Evolutionary conservation across 1,140 invertebrate species (phyloP), one percentile per base, ranked within the genome.

Genomic region (Drosophila miranda): DNA sequence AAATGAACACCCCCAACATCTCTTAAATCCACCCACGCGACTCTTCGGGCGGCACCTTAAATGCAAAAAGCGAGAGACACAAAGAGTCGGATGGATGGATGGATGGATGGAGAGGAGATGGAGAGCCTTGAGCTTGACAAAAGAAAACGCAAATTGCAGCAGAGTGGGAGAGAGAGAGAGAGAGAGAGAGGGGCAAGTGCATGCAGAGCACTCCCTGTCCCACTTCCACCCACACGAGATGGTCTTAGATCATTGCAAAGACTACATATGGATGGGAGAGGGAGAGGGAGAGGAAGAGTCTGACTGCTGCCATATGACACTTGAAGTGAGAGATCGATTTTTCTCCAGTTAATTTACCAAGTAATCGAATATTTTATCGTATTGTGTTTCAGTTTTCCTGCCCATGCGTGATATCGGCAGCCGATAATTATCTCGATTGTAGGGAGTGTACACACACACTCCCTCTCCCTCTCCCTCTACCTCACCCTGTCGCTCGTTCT

Each of bases 111-210:
- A 49, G 23, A 50, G 11, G 5, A 60, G 51, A 66, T 26, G 23
- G 30, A 34, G 34, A 67, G 75, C 75, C 75, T 78, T 78, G 70
- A 73, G 68, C 70, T 72, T 73, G 68, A 62, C 69, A 71, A 71
- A 71, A 61, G 67, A 71, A 43, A 50, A 41, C 44, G 45, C 34
- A 69, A 69, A 71, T 53, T 61, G 67, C 55, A 54, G 28, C 7
- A 5, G 49, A 34, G 8, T 3, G 11, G 3, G 11, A 4, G 30
- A 52, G 6, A 48, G 16, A 16, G 55, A 21, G 28, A 14, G 62
- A 38, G 60, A 42, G 30, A 8, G 9, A 53, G 13, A 30, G 1
- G 34, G 3, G 11, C 0, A 38, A 68, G 64, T 68, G 62, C 64
- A 49, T 38, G 16, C 11, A 1, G 48, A 49, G 23, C 64, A 68